phyloP scores from a whole-genome alignment of 2,113 vertebrate genomes.

The Setophaga coronata region DNA sequence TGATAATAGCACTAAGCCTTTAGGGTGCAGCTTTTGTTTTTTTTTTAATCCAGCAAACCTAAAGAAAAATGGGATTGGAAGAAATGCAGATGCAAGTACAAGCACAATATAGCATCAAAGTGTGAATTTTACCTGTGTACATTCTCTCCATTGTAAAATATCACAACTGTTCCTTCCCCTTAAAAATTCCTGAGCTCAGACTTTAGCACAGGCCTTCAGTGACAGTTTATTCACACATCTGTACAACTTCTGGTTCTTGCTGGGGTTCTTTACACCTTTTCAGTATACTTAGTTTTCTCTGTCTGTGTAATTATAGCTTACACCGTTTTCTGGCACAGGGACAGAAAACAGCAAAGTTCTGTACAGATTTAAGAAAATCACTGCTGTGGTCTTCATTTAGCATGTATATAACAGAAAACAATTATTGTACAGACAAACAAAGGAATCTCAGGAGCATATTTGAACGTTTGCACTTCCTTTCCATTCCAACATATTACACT shows the following conservation, averaged over 20 bases:
- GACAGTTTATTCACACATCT: not conserved
- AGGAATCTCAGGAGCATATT: not conserved
- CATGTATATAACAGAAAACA: not conserved
- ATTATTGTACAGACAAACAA: not conserved
- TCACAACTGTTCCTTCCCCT: rapidly evolving
- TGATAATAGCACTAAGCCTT: not conserved
- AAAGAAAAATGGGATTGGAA: not conserved
- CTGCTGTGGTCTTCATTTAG: not conserved
- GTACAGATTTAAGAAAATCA: not conserved
- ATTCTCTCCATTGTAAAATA: not conserved
- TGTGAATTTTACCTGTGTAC: not conserved
- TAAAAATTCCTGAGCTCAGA: not conserved
- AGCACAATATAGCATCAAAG: not conserved
- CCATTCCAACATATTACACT: not conserved
- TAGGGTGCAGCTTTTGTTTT: not conserved
- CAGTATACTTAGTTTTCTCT: not conserved
- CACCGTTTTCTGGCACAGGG: not conserved
- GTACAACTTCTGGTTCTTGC: not conserved
- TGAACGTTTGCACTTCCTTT: not conserved
- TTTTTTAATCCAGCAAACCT: not conserved
- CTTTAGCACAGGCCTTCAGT: not conserved
- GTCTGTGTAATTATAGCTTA: not conserved
- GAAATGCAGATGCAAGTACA: not conserved
- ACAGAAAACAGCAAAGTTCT: not conserved
- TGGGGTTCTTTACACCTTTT: not conserved